Evolutionary conservation across 2,888 invertebrate species (phyloP).

Genomic region (Ganaspis brasiliensis): DNA sequence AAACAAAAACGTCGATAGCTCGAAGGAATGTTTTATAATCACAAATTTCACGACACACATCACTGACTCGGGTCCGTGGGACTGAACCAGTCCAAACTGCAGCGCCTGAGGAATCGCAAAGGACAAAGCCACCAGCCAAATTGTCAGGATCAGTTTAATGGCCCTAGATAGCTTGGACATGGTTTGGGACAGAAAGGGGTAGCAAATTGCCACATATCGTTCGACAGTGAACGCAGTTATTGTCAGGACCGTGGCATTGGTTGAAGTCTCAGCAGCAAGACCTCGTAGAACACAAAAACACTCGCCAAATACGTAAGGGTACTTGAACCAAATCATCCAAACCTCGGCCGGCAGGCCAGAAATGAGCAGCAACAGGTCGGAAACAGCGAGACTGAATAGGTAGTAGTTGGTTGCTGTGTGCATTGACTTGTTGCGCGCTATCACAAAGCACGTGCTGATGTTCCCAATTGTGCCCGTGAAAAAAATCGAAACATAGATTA

Average conservation of each 20-base stretch:
- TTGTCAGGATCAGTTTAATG: slow-evolving; percentile 88
- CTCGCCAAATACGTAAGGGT: slow-evolving; percentile 82
- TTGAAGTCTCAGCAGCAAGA: slow-evolving; percentile 83
- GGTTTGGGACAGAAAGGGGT: slow-evolving; percentile 88
- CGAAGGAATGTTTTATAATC: slow-evolving; percentile 82
- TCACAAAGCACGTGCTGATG: slow-evolving; percentile 85
- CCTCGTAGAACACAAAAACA: slow-evolving; percentile 82
- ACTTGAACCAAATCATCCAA: slow-evolving; percentile 81
- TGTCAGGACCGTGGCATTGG: slow-evolving; percentile 82
- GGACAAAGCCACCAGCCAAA: slow-evolving; percentile 90
- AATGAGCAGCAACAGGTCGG: slow-evolving; percentile 84
- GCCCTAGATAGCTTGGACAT: slow-evolving; percentile 94
- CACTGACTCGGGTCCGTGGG: slow-evolving; percentile 81
- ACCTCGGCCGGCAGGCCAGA: slow-evolving; percentile 84
- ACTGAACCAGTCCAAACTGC: slow-evolving; percentile 80
- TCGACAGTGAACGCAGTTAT: slow-evolving; percentile 88
- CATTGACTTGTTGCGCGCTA: slow-evolving; percentile 85
- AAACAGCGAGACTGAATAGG: slow-evolving; percentile 84
- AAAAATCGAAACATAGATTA: slow-evolving; percentile 83
- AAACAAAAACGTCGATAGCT: slow-evolving; percentile 84
- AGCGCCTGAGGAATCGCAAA: slow-evolving; percentile 88
- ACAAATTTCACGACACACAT: slow-evolving; percentile 79
- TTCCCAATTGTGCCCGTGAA: slow-evolving; percentile 84
- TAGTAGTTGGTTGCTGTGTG: slow-evolving; percentile 87
- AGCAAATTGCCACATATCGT: slow-evolving; percentile 87